Conservation (phyloP, 2,888 invertebrate genomes). For the Caenorhabditis zanzibari region DNA sequence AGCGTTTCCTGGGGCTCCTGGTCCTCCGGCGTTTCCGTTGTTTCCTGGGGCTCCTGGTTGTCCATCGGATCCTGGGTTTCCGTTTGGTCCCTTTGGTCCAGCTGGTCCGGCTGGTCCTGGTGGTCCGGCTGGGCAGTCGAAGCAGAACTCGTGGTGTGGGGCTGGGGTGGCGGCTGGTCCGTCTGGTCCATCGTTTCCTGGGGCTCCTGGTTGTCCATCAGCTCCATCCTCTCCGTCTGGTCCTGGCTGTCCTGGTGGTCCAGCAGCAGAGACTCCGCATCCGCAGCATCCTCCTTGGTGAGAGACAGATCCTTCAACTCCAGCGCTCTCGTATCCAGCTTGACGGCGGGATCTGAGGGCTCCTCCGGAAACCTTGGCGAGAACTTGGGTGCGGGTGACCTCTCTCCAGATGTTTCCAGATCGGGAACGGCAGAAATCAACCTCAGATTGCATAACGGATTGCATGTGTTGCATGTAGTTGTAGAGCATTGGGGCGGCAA, state of each 20-base stretch:
- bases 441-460: conserved; percentile 78
- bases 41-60: conserved; percentile 74
- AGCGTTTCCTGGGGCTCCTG: conserved; percentile 75
- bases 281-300: conserved; percentile 75
- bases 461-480: conserved; percentile 82
- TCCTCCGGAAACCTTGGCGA: conserved; percentile 75
- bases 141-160: conserved; percentile 74
- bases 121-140: conserved; percentile 77
- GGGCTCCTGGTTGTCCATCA: conserved; percentile 75
- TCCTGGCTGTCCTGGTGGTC: conserved; percentile 75
- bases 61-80: conserved; percentile 74
- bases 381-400: conserved; percentile 77
- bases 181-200: conserved; percentile 78
- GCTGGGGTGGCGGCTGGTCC: conserved; percentile 77
- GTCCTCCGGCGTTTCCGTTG: conserved; percentile 71
- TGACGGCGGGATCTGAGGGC: conserved; percentile 70
- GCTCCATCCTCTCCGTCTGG: conserved; percentile 72
- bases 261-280: conserved; percentile 73
- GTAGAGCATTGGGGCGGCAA: conserved; percentile 81
- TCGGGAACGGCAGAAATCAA: conserved; percentile 79
- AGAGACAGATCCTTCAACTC: conserved; percentile 65
- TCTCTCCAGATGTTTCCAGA: conserved; percentile 80
- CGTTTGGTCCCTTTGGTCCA: conserved; percentile 77
- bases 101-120: conserved; percentile 75
- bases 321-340: conserved; percentile 73